Percentiles rank a stretch among this genome's conserved stretches.
Conservation (phyloP, 2,113 vertebrate species). For the Chelonoidis abingdonii region DNA sequence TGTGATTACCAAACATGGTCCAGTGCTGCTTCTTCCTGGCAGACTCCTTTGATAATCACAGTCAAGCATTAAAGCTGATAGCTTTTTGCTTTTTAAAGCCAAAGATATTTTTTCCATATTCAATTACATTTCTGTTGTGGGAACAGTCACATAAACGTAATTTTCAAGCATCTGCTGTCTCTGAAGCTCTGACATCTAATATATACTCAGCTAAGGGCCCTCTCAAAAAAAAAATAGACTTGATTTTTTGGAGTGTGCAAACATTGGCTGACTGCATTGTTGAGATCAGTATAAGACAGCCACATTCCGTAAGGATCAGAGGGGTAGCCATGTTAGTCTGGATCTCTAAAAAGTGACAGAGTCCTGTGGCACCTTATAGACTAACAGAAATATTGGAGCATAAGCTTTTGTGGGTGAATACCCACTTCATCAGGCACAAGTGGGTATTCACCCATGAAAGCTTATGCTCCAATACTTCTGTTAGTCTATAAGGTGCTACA, state of each 20-base stretch:
- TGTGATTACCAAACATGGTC: not conserved
- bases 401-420: too few relatives aligned
- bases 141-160: not conserved
- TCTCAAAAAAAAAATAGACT: not conserved
- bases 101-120: not conserved
- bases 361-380: too few relatives aligned
- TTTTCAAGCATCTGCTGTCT: not conserved
- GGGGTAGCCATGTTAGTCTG: too few relatives aligned
- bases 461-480: too few relatives aligned
- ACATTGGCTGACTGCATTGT: not conserved
- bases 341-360: too few relatives aligned
- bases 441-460: too few relatives aligned
- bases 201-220: not conserved
- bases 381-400: too few relatives aligned
- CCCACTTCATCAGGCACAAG: too few relatives aligned
- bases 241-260: not conserved
- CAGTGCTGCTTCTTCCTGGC: not conserved
- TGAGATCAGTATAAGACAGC: not conserved
- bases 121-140: not conserved
- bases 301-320: not conserved
- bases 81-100: not conserved
- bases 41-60: not conserved
- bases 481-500: too few relatives aligned
- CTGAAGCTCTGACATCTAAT: not conserved
- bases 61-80: rapidly evolving